Base-by-base conservation (phyloP, 2,797 vertebrate genomes). In the Meriones psammophilus region DNA sequence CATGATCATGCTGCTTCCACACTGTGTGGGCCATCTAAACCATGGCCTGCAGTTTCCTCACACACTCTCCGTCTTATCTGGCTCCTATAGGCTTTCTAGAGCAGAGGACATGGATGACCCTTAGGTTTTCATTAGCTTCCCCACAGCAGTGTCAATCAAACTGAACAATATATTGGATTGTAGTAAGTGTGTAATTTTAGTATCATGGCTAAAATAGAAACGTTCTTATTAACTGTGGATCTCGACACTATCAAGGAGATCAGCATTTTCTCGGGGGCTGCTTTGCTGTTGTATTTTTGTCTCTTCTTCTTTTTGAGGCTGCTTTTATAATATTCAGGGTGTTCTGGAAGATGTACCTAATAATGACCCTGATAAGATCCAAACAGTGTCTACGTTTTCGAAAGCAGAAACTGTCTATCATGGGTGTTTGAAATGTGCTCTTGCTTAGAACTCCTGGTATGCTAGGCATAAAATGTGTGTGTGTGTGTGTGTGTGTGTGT, bases 331-430 rank as follows among this genome's bases (percentile, higher is more conserved):
- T 86, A 60, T 68, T 81, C 2, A 62, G 42, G 26, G 30, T 73
- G 81, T 87, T 91, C 20, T 89, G 46, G 30, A 90, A 56, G 15
- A 88, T 60, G 13, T n/a, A 62, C 24, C 86, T 73, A 26, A 60
- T 78, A 28, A n/a, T 94, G 42, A 94, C 54, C 89, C 58, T 76
- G 36, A 69, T 46, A 87, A 91, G 84, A 92, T 81, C 18, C 91
- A 68, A 79, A 92, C 18, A 76, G 76, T 78, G 9, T 50, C 14
- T 14, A 50, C 54, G 36, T 68, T 93, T 66, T 28, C 18, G 14
- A 78, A 96, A 86, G 36, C 60, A 64, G 77, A 9, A 46, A 8
- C 26, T 66, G 9, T 24, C 26, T 5, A n/a, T 42, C 62, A 85
- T 0, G 93, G 42, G 15, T 76, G 64, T 80, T 85, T 87, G 22